phyloP scores from a whole-genome alignment of 2,113 vertebrate species.

The Centropus bengalensis region DNA sequence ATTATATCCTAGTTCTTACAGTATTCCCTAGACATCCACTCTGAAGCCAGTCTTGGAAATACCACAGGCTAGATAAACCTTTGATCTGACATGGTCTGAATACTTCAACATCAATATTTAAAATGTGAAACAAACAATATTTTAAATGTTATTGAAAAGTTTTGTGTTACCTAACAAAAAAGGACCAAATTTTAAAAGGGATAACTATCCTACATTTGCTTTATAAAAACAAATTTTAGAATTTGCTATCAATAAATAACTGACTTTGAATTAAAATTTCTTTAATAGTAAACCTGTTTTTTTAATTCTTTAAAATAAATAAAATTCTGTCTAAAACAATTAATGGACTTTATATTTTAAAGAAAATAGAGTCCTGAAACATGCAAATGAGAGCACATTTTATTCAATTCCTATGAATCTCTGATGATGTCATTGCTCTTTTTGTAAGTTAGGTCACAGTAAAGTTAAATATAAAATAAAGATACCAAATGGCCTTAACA shows the following conservation, averaged over 20 bases:
- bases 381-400: neutral
- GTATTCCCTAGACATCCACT: neutral
- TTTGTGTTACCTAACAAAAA: neutral
- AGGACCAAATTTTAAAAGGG: neutral
- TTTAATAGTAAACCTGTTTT: neutral
- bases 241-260: neutral
- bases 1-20: neutral
- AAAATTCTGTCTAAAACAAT: neutral
- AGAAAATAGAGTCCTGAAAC: neutral
- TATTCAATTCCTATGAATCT: neutral
- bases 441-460: neutral
- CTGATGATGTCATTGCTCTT: neutral
- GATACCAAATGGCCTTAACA: neutral
- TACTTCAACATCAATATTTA: neutral
- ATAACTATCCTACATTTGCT: neutral
- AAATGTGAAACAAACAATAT: neutral
- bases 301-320: neutral
- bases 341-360: neutral
- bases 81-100: neutral
- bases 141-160: neutral
- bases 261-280: neutral
- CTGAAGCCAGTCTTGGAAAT: neutral
- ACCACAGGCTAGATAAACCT: neutral
- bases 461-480: neutral
- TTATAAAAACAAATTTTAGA: neutral